Base-by-base conservation (phyloP, 2,888 invertebrate species). In the Lithophane leautieri region DNA sequence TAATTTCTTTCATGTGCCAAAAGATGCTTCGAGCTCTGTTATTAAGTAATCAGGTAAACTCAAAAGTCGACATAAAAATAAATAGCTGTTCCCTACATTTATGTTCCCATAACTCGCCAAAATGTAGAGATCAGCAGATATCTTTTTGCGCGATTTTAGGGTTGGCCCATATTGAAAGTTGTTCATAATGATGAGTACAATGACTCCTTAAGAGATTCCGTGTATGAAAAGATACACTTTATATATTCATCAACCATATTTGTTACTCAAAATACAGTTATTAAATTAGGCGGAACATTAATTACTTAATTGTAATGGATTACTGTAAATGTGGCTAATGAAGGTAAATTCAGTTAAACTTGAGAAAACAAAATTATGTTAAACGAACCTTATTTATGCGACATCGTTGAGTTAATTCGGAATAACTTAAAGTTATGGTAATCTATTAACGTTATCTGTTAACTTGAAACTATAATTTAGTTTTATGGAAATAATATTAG, bases 361-460 rank as follows among this genome's bases (percentile, higher is more conserved):
- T 82, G 70, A 77, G 86, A 82, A 60, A 82, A 82, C 83, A 68
- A 70, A 86, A 86, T 83, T 86, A 78, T 83, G 86, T 86, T 78
- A 78, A 78, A 42, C 79, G 69, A 83, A 70, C 67, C 61, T 73
- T 83, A 83, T 83, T 83, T 86, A 83, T 86, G 68, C 79, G 63
- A 73, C 86, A 69, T 65, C 63, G 82, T 73, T 70, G 40, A 70
- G 82, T 86, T 73, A 73, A 78, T 78, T 68, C 40, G 22, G 70
- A 69, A 86, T 83, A 83, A 86, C 54, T 83, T 86, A 40, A 85
- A 83, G 73, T 83, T 73, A 83, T 78, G 63, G 60, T 86, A 83
- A 86, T 78, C 56, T 70, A 14, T 86, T 78, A 69, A 69, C 67
- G 54, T 83, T 73, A 58, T 83, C 70, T 52, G 70, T 78, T 86